Evolutionary conservation across 53 echinoderm and acorn worm genomes (phyloP).

Genomic region (Paelopatides confundens): DNA sequence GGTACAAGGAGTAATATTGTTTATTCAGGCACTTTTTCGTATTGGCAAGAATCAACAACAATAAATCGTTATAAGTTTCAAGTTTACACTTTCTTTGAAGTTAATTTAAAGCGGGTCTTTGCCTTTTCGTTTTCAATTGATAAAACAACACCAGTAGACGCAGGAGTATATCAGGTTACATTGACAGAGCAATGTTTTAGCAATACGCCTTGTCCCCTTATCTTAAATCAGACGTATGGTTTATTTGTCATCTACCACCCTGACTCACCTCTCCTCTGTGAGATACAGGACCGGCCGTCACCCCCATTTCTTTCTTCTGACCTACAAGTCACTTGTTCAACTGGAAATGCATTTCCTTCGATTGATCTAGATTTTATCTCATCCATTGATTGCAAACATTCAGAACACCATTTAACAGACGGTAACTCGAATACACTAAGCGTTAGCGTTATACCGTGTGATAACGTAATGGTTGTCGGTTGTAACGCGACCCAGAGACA

Average conservation of each 20-base stretch:
- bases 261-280: neutral
- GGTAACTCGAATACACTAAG: neutral
- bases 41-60: neutral
- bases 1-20: neutral
- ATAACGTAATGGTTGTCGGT: neutral
- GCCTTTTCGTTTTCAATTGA: neutral
- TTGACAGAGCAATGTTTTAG: neutral
- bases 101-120: neutral
- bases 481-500: neutral
- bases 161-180: neutral
- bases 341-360: neutral
- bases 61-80: neutral
- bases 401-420: neutral
- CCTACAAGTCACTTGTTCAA: neutral
- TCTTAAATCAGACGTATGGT: neutral
- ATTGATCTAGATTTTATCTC: neutral
- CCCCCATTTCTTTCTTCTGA: neutral
- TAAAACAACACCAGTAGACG: neutral
- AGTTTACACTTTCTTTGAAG: neutral
- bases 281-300: neutral
- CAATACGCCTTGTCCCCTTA: neutral
- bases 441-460: neutral
- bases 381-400: neutral
- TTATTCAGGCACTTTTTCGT: neutral
- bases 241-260: neutral